Evolutionary conservation across 2,797 vertebrate genomes (phyloP).

Genomic region (Oreonectes daqikongensis): DNA sequence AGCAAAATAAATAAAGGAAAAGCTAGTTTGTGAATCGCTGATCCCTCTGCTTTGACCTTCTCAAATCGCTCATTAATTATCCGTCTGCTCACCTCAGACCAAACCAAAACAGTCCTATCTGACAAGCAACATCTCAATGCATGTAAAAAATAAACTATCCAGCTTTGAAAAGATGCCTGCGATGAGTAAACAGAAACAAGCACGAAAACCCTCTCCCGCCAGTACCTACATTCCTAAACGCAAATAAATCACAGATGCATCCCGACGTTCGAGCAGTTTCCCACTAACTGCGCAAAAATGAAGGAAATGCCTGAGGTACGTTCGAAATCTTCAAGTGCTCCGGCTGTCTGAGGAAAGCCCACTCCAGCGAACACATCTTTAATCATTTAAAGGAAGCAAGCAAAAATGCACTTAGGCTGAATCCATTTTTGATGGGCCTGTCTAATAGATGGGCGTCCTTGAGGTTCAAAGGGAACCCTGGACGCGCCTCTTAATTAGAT

Average conservation of each 20-base stretch:
- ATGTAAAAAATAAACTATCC: neutral
- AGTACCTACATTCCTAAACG: constrained; percentile 19
- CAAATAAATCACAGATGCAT: constrained; percentile 34
- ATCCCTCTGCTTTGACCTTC: constrained; percentile 26
- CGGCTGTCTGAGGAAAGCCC: constrained; percentile 69
- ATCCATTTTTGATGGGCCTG: constrained; percentile 86
- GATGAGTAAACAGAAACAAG: constrained; percentile 33
- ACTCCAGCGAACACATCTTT: constrained; percentile 78
- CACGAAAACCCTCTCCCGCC: constrained; percentile 26
- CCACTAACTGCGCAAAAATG: constrained; percentile 21
- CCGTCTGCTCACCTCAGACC: constrained; percentile 13
- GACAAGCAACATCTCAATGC: constrained; percentile 7
- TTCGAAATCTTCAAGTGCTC: constrained; percentile 18
- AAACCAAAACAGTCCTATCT: constrained; percentile 11
- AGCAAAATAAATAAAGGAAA: constrained; percentile 38
- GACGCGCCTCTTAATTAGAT: constrained; percentile 86
- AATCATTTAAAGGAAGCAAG: constrained; percentile 84
- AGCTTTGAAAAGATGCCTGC: constrained; percentile 20
- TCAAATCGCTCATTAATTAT: constrained; percentile 50
- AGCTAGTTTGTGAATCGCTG: constrained; percentile 9
- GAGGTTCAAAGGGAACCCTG: constrained; percentile 87
- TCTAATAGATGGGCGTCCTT: constrained; percentile 89
- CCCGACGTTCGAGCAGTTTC: constrained; percentile 20
- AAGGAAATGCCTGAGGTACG: constrained; percentile 40
- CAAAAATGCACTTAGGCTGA: constrained; percentile 83